Percentiles rank a stretch among this genome's conserved stretches.
phyloP scores from a whole-genome alignment of 2,113 vertebrate species.

The Mormyrus lacerda region DNA sequence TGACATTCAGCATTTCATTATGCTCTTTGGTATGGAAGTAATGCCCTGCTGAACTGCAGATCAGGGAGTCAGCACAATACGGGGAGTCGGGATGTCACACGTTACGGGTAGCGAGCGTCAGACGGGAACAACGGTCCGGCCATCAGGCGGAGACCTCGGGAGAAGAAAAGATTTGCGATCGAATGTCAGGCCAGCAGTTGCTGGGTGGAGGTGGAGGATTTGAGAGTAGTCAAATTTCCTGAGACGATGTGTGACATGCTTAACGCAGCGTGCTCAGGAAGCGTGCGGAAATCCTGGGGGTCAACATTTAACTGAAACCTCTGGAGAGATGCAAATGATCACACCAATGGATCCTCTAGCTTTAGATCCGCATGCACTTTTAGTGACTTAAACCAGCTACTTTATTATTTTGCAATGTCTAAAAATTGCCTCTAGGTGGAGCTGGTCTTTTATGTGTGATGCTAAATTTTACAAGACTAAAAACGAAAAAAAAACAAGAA shows the following conservation, averaged over 20 bases:
- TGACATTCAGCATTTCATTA: conserved; percentile 19
- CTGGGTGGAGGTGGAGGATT: conserved; percentile 26
- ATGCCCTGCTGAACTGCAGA: conserved; percentile 5
- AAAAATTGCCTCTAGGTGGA: conserved; percentile 80
- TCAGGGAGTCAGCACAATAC: neutral
- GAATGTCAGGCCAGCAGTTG: neutral
- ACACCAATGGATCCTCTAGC: neutral
- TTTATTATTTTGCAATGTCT: neutral
- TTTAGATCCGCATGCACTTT: neutral
- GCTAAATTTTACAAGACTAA: conserved; percentile 40
- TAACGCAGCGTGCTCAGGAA: neutral
- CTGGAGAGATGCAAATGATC: neutral
- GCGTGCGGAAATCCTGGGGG: neutral
- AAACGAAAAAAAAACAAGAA: conserved; percentile 95
- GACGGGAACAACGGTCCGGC: neutral
- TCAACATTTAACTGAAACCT: neutral
- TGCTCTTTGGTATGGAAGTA: neutral
- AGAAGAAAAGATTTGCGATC: neutral
- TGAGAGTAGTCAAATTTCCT: neutral
- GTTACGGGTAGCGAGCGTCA: neutral
- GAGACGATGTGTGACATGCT: neutral
- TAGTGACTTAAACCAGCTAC: neutral
- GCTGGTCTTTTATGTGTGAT: conserved; percentile 69
- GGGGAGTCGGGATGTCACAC: neutral
- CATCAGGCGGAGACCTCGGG: neutral